Evolutionary conservation across 2,797 vertebrate species (phyloP).

Genomic region (Lepus oiostolus): DNA sequence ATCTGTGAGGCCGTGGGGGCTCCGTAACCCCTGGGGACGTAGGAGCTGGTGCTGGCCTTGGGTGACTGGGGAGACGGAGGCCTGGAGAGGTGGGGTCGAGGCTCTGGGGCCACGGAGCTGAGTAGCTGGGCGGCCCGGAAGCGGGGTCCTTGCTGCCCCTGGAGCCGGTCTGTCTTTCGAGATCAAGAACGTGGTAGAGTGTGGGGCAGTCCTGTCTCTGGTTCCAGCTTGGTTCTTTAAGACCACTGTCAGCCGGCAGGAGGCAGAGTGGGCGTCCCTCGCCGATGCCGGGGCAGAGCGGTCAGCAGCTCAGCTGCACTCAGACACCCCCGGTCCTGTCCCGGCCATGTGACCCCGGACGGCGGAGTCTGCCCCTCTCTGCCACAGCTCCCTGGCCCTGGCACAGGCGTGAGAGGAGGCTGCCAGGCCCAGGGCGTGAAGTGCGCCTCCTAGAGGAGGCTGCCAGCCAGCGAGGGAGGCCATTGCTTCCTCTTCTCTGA

Average conservation of each 20-base stretch:
- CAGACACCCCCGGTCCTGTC: too few species aligned
- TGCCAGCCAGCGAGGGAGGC: too few species aligned
- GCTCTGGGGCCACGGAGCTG: background rate
- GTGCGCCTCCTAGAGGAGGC: background rate
- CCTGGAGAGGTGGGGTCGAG: background rate
- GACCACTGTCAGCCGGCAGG: background rate
- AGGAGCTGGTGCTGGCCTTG: background rate
- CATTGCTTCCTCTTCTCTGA: background rate
- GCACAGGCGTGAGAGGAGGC: too few species aligned
- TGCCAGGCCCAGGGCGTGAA: background rate
- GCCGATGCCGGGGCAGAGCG: rapidly evolving
- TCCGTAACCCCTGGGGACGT: background rate
- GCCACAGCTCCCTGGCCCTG: background rate
- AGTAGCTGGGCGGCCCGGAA: too few species aligned
- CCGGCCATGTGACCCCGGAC: background rate
- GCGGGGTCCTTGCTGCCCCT: background rate
- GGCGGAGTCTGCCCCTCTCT: background rate
- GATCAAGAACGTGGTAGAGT: background rate
- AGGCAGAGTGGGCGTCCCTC: background rate
- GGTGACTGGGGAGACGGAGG: background rate
- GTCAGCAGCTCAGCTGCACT: too few species aligned
- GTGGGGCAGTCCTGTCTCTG: background rate
- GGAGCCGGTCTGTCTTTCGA: background rate
- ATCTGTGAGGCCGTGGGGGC: background rate
- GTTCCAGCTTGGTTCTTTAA: background rate